Evolutionary conservation across 2,797 vertebrate genomes (phyloP), one percentile per base, ranked within the genome.

Genomic region (Acanthiza pusilla): DNA sequence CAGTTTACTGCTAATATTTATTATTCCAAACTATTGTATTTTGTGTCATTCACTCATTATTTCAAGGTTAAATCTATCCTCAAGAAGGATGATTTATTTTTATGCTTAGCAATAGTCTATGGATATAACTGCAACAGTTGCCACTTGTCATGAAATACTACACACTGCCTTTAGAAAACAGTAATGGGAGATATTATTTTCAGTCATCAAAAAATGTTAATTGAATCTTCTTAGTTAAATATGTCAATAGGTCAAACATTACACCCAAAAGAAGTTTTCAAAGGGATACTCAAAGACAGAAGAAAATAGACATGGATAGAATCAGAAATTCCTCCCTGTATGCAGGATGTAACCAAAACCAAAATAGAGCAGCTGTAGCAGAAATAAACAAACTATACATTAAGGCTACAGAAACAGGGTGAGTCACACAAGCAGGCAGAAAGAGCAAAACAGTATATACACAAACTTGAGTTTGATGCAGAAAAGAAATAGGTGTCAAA

Each of bases 231-330:
- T 60, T 29, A 81, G 18, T 67, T 67, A 67, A 77, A 30, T 45
- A 48, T 2, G 5, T 42, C 58, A 67, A 18, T n/a, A 70, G n/a
- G 26, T 36, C 19, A 85, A 81, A 62, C 13, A 42, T 27, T 34
- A 74, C 17, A 72, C 6, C 3, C 2, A 7, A 72, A 89, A n/a
- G 13, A 84, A 77, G 9, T 36, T 74, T 86, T 81, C 47, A 67
- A 7, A 29, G 40, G 17, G 38, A 53, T 62, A 73, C 7, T 55
- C 7, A 8, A 90, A 91, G 47, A 74, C 0, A 55, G 21, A 94
- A 74, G 16, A 67, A 27, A 51, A 89, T 0, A 61, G 40, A 67
- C 7, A 84, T 0, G 0, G 26, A 57, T 1, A 81, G 54, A 74
- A 77, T 21, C 34, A 68, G 58, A 95, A 96, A 86, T 18, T 34